Percentiles rank a stretch among this genome's conserved stretches.
Conservation (phyloP, 1,140 invertebrate species). For the Drosophila parvula region DNA sequence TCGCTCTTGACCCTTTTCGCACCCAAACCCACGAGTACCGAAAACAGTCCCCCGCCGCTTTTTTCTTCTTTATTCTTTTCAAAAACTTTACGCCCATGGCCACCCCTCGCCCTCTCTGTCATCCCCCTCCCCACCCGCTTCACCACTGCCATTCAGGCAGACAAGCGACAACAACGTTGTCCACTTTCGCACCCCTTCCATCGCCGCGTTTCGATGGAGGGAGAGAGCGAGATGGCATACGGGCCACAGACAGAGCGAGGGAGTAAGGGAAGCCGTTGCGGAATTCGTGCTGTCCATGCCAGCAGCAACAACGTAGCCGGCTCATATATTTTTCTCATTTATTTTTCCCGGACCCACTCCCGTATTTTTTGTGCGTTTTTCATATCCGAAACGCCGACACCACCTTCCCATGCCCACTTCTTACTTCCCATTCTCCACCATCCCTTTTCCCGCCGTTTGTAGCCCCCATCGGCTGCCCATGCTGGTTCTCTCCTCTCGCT, state of each 20-base stretch:
- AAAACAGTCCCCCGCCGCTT: constrained; percentile 33
- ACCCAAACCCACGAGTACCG: constrained; percentile 55
- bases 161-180: constrained; percentile 81
- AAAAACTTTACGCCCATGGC: constrained; percentile 74
- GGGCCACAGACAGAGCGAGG: constrained; percentile 14
- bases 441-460: constrained; percentile 1
- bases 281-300: constrained; percentile 63
- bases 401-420: constrained; percentile 11
- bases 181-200: constrained; percentile 71
- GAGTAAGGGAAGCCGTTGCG: constrained; percentile 38
- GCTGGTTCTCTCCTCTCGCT: constrained; percentile 11
- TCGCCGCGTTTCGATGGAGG: neutral
- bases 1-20: constrained; percentile 79
- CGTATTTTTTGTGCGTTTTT: constrained; percentile 82
- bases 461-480: constrained; percentile 31
- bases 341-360: constrained; percentile 66
- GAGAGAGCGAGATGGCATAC: constrained; percentile 24
- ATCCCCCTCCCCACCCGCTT: neutral
- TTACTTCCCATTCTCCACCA: neutral
- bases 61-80: constrained; percentile 73
- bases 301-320: constrained; percentile 78
- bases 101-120: constrained; percentile 11
- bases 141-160: constrained; percentile 43
- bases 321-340: constrained; percentile 82
- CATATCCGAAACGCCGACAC: constrained; percentile 83